phyloP scores from a whole-genome alignment of 1,140 invertebrate species.

The Coenobita brevimanus region DNA sequence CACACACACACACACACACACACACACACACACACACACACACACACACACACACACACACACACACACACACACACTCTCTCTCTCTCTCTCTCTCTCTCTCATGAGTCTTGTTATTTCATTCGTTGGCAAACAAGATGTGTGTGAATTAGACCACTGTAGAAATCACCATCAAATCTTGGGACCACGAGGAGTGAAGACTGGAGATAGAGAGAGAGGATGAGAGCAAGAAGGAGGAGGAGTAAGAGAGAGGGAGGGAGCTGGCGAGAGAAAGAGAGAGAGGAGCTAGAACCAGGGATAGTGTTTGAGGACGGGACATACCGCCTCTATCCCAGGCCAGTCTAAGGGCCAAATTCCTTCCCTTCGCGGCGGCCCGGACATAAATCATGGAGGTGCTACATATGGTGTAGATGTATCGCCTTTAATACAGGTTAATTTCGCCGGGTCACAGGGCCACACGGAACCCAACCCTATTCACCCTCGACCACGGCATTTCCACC shows the following conservation, averaged over 20 bases:
- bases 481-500: background rate
- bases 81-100: too few relatives aligned
- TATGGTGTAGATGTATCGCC: constrained; percentile 65
- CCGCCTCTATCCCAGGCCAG: background rate
- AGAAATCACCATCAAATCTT: background rate
- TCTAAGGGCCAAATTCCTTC: background rate
- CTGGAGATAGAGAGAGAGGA: background rate
- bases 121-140: too few relatives aligned
- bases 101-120: too few relatives aligned
- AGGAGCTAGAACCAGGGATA: background rate
- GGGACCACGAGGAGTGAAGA: background rate
- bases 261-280: background rate
- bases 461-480: background rate
- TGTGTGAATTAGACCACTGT: too few relatives aligned
- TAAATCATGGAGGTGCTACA: constrained; percentile 64
- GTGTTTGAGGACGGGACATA: background rate
- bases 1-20: background rate
- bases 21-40: too few relatives aligned
- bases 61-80: background rate
- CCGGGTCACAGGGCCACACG: constrained; percentile 24
- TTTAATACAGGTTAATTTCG: constrained; percentile 66
- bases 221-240: background rate
- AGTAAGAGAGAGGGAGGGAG: background rate
- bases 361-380: background rate
- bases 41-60: background rate